These are phyloP conservation scores for Watersipora subatra DNA, from an alignment of 1,140 invertebrate genomes.

Conservation along the genomic window DNA sequence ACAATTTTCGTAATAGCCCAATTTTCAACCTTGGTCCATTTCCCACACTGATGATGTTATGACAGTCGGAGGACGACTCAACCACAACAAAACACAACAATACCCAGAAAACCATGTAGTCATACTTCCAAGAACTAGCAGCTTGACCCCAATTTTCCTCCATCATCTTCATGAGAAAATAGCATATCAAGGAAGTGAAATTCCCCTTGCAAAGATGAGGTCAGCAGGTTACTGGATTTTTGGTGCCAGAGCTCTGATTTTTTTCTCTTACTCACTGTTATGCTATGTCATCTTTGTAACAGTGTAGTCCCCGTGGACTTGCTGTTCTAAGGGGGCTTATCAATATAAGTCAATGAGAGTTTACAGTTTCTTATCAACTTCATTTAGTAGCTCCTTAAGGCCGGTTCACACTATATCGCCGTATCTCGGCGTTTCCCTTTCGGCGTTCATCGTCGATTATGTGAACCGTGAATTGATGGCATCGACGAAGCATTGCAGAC, in stretches of 20 bases:
- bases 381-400: too few species aligned
- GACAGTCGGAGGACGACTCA: conserved; percentile 15
- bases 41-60: conserved; percentile 13
- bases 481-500: too few species aligned
- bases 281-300: conserved; percentile 10
- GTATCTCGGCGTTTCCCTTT: too few species aligned
- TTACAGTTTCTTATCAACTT: too few species aligned
- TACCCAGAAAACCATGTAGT: conserved; percentile 12
- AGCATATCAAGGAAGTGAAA: conserved; percentile 12
- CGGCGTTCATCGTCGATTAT: too few species aligned
- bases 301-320: too few species aligned
- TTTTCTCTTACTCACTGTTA: conserved; percentile 12
- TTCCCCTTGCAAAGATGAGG: conserved; percentile 11
- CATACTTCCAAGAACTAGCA: conserved; percentile 12
- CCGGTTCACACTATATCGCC: too few species aligned
- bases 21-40: conserved; percentile 13
- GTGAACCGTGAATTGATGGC: too few species aligned
- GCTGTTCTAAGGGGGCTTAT: too few species aligned
- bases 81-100: neutral
- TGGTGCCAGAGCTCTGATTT: conserved; percentile 9
- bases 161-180: conserved; percentile 12
- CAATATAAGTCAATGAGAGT: too few species aligned
- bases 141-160: conserved; percentile 11
- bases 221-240: conserved; percentile 16
- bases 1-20: neutral